phyloP scores from a whole-genome alignment of 2,888 invertebrate genomes.

The Melanostoma scalare region DNA sequence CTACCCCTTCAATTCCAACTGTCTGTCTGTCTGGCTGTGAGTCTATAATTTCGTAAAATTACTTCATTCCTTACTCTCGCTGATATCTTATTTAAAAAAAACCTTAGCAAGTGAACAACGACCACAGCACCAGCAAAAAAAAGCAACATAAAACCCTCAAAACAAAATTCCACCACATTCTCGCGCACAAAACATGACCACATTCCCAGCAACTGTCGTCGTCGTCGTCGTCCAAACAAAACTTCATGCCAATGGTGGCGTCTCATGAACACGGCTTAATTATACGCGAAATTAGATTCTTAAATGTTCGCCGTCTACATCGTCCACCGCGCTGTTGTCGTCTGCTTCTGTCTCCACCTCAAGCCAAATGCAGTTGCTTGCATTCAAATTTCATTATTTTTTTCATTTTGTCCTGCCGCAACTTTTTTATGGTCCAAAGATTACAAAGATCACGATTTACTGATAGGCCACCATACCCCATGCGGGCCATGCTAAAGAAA shows the following conservation, averaged over 20 bases:
- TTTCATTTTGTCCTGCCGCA: conserved; percentile 53
- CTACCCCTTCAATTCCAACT: too few relatives aligned
- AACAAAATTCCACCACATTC: conserved; percentile 50
- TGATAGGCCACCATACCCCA: conserved; percentile 43
- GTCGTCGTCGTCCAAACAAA: background rate
- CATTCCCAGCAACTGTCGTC: conserved; percentile 40
- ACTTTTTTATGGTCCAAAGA: conserved; percentile 63
- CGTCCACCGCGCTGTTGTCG: conserved; percentile 4
- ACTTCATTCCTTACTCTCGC: background rate
- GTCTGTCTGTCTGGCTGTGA: too few relatives aligned
- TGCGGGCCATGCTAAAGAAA: conserved; percentile 7
- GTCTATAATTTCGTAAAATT: too few relatives aligned
- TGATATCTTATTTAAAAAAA: conserved; percentile 17
- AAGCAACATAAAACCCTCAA: conserved; percentile 13
- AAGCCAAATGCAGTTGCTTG: conserved; percentile 43
- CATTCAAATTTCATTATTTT: conserved; percentile 38
- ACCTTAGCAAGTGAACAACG: conserved; percentile 3
- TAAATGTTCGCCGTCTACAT: conserved; percentile 49
- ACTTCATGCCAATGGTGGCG: conserved; percentile 49
- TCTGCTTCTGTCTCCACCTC: conserved; percentile 16
- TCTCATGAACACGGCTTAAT: conserved; percentile 65
- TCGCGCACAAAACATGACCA: conserved; percentile 19
- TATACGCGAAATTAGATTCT: conserved; percentile 66
- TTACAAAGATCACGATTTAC: conserved; percentile 67
- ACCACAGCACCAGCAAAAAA: too few relatives aligned